Evolutionary conservation across 1,140 invertebrate genomes (phyloP), one percentile per base, ranked within the genome.

Genomic region (Acromyrmex heyeri): DNA sequence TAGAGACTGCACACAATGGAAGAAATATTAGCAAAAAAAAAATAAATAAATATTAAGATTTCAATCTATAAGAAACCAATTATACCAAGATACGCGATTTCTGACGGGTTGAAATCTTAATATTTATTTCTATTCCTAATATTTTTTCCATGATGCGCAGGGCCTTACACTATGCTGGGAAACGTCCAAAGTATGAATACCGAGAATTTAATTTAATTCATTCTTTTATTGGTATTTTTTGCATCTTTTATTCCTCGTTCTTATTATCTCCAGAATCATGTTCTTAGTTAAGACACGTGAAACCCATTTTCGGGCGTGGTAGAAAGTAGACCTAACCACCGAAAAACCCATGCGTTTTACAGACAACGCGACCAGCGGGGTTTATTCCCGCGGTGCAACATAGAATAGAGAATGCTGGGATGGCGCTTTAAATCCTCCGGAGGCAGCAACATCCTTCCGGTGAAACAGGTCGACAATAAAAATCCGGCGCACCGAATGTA

Each of bases 361-460:
- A 50, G 18, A 55, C 57, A 50, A 53, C 34, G n/a, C 38, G 48
- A 55, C 59, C 30, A 38, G 55, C 44, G 55, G 55, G 73, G 76
- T 86, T 87, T 87, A 86, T 87, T 72, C 50, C 48, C 55, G 44
- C 24, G 69, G 44, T 30, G 69, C 38, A 69, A 78, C 83, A 73
- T 70, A 73, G 65, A 87, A 88, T 65, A 72, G 65, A 61, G 76
- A 88, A 88, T 34, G 65, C 44, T 14, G 21, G 72, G 73, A 73
- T 88, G 55, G 79, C 16, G 86, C 30, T 89, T 88, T 89, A 89
- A 89, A 89, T 89, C 77, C 67, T 18, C 79, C 21, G n/a, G 55
- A 81, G 76, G 18, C 67, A 21, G 53, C 48, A 12, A 65, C 38
- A 61, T 85, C 44, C 82, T 72, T 64, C 59, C 76, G 48, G 34